Conservation (phyloP, 2,888 invertebrate genomes). For the Koerneria pararmatus region DNA sequence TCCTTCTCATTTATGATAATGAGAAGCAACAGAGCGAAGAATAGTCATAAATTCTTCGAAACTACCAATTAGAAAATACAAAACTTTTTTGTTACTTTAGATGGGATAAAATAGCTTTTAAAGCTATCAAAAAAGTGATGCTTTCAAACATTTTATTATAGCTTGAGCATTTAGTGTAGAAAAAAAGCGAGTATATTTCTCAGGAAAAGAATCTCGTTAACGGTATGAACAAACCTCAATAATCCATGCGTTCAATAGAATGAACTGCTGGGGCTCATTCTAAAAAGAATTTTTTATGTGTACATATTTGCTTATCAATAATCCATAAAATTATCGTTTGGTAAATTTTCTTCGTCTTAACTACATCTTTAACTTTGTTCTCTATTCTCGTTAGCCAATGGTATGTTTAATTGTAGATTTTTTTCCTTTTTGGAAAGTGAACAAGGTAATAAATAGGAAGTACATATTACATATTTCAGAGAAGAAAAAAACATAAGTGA, state of each 20-base stretch:
- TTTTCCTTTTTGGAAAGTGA: no score
- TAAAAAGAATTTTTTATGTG: slow-evolving; percentile 28
- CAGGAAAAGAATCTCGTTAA: background rate
- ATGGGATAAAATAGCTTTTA: background rate
- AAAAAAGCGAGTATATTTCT: background rate
- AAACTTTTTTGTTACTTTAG: no score
- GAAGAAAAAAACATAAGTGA: no score
- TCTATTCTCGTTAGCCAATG: no score
- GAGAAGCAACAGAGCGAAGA: background rate
- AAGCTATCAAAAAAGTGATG: background rate
- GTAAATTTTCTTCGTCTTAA: no score
- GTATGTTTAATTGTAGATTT: no score
- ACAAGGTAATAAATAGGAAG: no score
- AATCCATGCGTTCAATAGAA: slow-evolving; percentile 57
- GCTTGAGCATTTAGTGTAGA: background rate
- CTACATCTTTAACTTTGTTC: no score
- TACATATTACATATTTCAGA: no score
- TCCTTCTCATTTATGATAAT: background rate
- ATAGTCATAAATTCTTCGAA: slow-evolving; percentile 3
- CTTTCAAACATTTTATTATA: background rate
- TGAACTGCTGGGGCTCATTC: slow-evolving; percentile 59
- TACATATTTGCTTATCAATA: background rate
- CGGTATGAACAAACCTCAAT: slow-evolving; percentile 44
- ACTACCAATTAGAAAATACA: no score
- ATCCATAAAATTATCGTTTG: no score